Evolutionary conservation across 2,113 vertebrate species (phyloP).

Genomic region (Tragelaphus scriptus): DNA sequence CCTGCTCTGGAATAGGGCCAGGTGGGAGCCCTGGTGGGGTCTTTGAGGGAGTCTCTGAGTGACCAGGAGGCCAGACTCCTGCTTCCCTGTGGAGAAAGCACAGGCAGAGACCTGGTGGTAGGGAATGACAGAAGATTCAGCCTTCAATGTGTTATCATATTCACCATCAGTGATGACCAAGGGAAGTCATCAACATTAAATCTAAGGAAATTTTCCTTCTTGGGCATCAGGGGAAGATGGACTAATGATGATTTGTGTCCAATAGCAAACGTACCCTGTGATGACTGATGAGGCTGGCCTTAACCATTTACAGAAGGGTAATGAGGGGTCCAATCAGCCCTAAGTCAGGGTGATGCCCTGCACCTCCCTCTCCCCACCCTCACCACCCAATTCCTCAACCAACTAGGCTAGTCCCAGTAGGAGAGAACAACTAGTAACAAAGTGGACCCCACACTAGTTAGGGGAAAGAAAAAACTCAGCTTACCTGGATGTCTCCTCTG

Average conservation of each 20-base stretch:
- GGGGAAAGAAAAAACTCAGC: background rate
- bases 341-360: too few species aligned
- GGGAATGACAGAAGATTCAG: background rate
- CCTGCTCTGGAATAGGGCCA: background rate
- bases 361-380: rapidly evolving
- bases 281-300: rapidly evolving
- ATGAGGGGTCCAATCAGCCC: background rate
- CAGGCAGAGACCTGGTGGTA: background rate
- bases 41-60: background rate
- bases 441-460: background rate
- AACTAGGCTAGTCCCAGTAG: background rate
- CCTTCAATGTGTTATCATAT: rapidly evolving
- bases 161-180: background rate
- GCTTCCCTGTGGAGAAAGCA: background rate
- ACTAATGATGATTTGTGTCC: background rate
- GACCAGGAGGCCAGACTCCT: background rate
- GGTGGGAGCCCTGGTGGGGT: background rate
- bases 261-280: background rate
- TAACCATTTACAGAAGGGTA: background rate
- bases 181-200: background rate
- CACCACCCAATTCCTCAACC: background rate
- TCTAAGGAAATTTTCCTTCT: background rate
- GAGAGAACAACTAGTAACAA: background rate
- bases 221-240: background rate
- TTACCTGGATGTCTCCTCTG: background rate